These are phyloP conservation scores for Cynodonichthys magdalenae DNA, from an alignment of 2,797 vertebrate genomes.

Conservation along the genomic window DNA sequence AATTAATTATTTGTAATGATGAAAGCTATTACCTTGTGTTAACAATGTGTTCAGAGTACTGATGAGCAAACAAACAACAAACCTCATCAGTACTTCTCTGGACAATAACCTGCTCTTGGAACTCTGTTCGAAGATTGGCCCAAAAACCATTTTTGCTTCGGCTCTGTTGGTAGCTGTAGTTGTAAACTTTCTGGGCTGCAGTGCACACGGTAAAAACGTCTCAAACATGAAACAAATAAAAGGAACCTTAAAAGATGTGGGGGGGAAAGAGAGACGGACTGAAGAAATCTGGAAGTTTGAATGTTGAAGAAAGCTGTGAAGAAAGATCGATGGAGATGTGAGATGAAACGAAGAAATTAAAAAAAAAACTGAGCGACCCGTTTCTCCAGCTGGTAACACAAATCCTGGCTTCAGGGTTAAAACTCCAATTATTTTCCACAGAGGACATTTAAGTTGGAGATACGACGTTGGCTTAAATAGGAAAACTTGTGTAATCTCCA, in stretches of 20 bases:
- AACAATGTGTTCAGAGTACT: background rate
- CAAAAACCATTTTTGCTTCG: background rate
- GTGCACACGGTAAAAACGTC: background rate
- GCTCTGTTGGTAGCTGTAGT: background rate
- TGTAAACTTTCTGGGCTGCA: background rate
- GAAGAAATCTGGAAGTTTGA: slow-evolving; percentile 67
- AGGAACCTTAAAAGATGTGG: slow-evolving; percentile 31
- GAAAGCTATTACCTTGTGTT: background rate
- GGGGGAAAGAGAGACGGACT: slow-evolving; percentile 25
- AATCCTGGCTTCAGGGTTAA: slow-evolving; percentile 25
- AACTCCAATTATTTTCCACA: slow-evolving; percentile 36
- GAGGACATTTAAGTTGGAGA: slow-evolving; percentile 52
- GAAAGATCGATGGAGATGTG: slow-evolving; percentile 35
- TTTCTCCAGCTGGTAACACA: slow-evolving; percentile 23
- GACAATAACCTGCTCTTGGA: background rate
- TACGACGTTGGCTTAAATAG: slow-evolving; percentile 28
- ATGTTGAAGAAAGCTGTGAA: slow-evolving; percentile 58
- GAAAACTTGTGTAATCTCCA: slow-evolving; percentile 13
- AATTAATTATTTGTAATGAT: background rate
- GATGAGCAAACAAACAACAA: background rate
- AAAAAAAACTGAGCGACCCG: background rate
- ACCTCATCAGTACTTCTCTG: background rate
- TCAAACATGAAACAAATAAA: slow-evolving; percentile 13
- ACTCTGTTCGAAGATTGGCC: background rate
- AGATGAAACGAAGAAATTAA: slow-evolving; percentile 6